Percentiles rank a stretch among this genome's conserved stretches.
These are phyloP conservation scores for Brachirus orientalis DNA, from an alignment of 2,113 vertebrate genomes.

Conservation along the genomic window DNA sequence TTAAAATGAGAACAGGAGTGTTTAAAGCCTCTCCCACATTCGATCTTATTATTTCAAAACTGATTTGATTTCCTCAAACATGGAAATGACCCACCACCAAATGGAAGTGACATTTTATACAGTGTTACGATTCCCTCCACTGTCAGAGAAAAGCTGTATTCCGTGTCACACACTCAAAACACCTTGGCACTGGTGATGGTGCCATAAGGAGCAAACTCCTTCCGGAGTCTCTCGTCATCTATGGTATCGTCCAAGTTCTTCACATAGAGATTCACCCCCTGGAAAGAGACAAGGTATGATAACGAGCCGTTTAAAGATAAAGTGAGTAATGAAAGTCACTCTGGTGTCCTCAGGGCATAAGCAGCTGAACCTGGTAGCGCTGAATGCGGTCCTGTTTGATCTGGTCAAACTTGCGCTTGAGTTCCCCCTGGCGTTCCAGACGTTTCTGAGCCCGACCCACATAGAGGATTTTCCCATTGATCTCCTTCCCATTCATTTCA, in stretches of 20 bases:
- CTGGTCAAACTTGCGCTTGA: slow-evolving; percentile 93
- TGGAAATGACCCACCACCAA: too few species aligned
- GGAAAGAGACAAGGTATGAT: slow-evolving; percentile 22
- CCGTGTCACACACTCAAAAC: slow-evolving; percentile 18
- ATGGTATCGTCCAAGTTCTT: slow-evolving; percentile 97
- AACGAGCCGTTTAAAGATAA: neutral
- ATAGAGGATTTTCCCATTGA: slow-evolving; percentile 88
- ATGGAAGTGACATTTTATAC: too few species aligned
- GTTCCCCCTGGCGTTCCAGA: slow-evolving; percentile 91
- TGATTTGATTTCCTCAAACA: too few species aligned
- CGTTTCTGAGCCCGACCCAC: slow-evolving; percentile 96
- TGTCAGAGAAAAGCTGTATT: too few species aligned
- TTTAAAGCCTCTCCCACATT: too few species aligned
- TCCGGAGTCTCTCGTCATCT: slow-evolving; percentile 89
- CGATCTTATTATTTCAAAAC: too few species aligned
- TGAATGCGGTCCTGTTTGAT: slow-evolving; percentile 93
- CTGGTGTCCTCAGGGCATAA: too few species aligned
- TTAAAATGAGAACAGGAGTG: too few species aligned
- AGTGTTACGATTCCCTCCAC: too few species aligned
- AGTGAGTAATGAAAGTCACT: too few species aligned
- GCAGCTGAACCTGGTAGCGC: slow-evolving; percentile 89
- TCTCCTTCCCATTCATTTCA: slow-evolving; percentile 93
- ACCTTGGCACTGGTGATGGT: slow-evolving; percentile 98
- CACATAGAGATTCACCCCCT: slow-evolving; percentile 97
- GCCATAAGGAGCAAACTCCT: slow-evolving; percentile 95